Conservation (phyloP, 2,113 vertebrate genomes). For the Xiphophorus maculatus region DNA sequence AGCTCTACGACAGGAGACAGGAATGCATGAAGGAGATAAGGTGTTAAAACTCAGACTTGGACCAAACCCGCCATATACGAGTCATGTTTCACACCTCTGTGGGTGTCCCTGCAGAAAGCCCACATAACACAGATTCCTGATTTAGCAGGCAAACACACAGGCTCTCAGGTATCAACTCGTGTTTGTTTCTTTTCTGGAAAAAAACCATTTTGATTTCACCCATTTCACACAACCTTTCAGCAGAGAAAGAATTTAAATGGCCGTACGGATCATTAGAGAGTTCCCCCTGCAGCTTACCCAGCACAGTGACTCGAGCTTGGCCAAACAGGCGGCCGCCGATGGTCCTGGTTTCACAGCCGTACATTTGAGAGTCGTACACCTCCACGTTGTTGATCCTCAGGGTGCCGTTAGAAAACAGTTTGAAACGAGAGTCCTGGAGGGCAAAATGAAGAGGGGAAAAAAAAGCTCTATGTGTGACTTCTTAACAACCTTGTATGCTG, state of each 20-base stretch:
- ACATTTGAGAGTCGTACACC: slow-evolving; percentile 90
- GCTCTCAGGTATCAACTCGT: slow-evolving; percentile 24
- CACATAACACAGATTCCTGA: slow-evolving; percentile 18
- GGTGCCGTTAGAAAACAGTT: slow-evolving; percentile 89
- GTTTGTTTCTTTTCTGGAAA: slow-evolving; percentile 14
- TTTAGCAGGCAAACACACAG: slow-evolving; percentile 20
- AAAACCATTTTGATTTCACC: background rate
- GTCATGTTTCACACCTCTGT: slow-evolving; percentile 52
- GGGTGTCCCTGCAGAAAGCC: slow-evolving; percentile 45
- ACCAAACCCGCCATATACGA: slow-evolving; percentile 35
- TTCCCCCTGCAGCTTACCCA: slow-evolving; percentile 80
- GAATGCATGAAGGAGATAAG: slow-evolving; percentile 35
- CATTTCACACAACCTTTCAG: slow-evolving; percentile 7
- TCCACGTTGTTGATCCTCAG: slow-evolving; percentile 94
- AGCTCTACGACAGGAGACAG: slow-evolving; percentile 29
- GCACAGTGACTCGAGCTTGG: slow-evolving; percentile 85
- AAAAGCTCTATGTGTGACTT: background rate
- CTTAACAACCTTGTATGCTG: background rate
- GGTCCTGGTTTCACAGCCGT: slow-evolving; percentile 88
- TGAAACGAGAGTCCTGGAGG: slow-evolving; percentile 87
- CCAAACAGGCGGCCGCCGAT: slow-evolving; percentile 84
- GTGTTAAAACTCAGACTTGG: slow-evolving; percentile 11
- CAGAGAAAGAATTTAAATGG: background rate
- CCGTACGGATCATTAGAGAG: background rate
- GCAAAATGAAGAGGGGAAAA: background rate